phyloP scores from a whole-genome alignment of 2,797 vertebrate species.

The Silurus lanzhouensis region DNA sequence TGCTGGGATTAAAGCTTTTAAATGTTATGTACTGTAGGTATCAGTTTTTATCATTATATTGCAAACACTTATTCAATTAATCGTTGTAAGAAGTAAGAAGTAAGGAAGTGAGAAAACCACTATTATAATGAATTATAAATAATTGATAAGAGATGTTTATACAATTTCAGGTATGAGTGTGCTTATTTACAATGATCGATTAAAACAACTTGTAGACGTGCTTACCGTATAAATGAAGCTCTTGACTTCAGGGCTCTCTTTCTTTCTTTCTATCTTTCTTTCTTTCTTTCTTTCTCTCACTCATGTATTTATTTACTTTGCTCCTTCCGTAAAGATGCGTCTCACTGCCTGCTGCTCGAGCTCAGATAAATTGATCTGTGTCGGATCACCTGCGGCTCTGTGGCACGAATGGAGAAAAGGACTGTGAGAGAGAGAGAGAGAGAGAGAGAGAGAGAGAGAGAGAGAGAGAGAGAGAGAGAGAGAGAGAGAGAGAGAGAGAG shows the following conservation, averaged over 20 bases:
- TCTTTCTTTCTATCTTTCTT: constrained; percentile 8
- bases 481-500: constrained; percentile 61
- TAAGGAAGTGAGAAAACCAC: neutral
- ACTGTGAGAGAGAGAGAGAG: constrained; percentile 62
- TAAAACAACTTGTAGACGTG: constrained; percentile 8
- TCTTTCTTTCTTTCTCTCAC: neutral
- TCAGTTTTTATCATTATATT: neutral
- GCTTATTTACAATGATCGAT: constrained; percentile 16
- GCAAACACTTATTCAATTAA: neutral
- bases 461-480: constrained; percentile 68
- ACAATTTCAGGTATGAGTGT: neutral
- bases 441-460: constrained; percentile 45
- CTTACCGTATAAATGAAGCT: constrained; percentile 33
- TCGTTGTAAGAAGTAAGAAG: no score
- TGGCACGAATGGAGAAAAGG: constrained; percentile 53
- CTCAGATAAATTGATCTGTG: constrained; percentile 69
- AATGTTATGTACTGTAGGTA: neutral
- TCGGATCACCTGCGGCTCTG: constrained; percentile 65
- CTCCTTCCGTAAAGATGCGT: constrained; percentile 44
- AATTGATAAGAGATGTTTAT: neutral
- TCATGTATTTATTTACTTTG: constrained; percentile 48
- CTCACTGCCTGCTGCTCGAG: constrained; percentile 63
- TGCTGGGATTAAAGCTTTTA: neutral
- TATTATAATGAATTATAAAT: neutral
- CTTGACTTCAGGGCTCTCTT: constrained; percentile 36